Percentiles rank a stretch among this genome's conserved stretches.
Evolutionary conservation across 1,140 invertebrate genomes (phyloP).

Genomic region (Galendromus occidentalis): DNA sequence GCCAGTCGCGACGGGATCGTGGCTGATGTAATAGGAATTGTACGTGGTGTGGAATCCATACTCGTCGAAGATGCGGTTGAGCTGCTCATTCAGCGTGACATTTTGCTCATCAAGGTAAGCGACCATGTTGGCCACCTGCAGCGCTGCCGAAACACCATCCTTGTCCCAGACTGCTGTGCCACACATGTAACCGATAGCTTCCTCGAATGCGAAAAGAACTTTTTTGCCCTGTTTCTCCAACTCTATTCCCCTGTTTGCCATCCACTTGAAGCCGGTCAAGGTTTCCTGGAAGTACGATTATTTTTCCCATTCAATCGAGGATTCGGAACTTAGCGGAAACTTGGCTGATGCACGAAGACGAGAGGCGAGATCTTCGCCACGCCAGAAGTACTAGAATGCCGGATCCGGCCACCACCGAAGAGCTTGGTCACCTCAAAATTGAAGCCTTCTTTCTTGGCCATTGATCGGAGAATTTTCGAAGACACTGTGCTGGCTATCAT

Average conservation of each 20-base stretch:
- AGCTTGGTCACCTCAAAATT: slow-evolving; percentile 42
- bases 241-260: slow-evolving; percentile 73
- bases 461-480: slow-evolving; percentile 76
- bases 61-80: slow-evolving; percentile 53
- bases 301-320: too few species aligned
- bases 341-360: too few species aligned
- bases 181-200: slow-evolving; percentile 76
- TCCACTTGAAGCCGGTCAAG: slow-evolving; percentile 98
- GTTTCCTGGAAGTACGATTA: slow-evolving; percentile 61
- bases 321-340: too few species aligned
- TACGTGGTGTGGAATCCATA: slow-evolving; percentile 63
- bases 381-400: too few species aligned
- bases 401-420: too few species aligned
- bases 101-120: slow-evolving; percentile 42
- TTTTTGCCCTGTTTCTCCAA: slow-evolving; percentile 41
- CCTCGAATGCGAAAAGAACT: slow-evolving; percentile 84
- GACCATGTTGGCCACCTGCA: slow-evolving; percentile 52
- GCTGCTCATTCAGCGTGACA: slow-evolving; percentile 46
- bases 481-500: slow-evolving; percentile 89
- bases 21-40: slow-evolving; percentile 74
- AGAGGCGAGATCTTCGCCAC: too few species aligned
- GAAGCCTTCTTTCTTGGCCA: slow-evolving; percentile 60
- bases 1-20: slow-evolving; percentile 46
- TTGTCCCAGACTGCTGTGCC: slow-evolving; percentile 69
- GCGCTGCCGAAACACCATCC: slow-evolving; percentile 75